Conservation (phyloP, 2,113 vertebrate species). For the Rhynchomys soricoides region DNA sequence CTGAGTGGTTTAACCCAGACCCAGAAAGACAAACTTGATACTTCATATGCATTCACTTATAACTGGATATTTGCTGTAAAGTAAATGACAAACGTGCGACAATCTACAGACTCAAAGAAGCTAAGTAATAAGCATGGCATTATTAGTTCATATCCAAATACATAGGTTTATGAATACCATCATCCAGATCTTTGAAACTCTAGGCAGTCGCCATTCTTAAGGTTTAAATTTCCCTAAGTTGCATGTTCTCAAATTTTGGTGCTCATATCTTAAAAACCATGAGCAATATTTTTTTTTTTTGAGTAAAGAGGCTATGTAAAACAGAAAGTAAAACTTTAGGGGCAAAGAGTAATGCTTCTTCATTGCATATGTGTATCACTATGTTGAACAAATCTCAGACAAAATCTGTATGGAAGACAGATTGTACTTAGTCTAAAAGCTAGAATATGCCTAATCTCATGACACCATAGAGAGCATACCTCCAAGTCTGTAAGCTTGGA, state of each 20-base stretch:
- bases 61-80: background rate
- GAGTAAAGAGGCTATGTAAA: background rate
- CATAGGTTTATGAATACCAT: background rate
- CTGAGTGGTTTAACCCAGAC: background rate
- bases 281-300: no score
- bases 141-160: background rate
- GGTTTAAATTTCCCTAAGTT: background rate
- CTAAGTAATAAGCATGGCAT: no score
- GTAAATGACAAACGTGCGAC: background rate
- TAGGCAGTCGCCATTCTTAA: background rate
- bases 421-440: background rate
- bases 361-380: no score
- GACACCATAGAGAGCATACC: background rate
- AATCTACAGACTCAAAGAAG: background rate
- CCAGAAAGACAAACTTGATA: background rate
- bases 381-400: background rate
- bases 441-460: background rate
- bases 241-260: background rate
- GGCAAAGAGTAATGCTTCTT: background rate
- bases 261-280: background rate
- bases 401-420: no score
- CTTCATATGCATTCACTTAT: background rate
- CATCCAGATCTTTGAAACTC: background rate
- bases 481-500: background rate
- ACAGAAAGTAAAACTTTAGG: background rate